Conservation (phyloP, 1,140 invertebrate genomes). For the Drosophila tristis region DNA sequence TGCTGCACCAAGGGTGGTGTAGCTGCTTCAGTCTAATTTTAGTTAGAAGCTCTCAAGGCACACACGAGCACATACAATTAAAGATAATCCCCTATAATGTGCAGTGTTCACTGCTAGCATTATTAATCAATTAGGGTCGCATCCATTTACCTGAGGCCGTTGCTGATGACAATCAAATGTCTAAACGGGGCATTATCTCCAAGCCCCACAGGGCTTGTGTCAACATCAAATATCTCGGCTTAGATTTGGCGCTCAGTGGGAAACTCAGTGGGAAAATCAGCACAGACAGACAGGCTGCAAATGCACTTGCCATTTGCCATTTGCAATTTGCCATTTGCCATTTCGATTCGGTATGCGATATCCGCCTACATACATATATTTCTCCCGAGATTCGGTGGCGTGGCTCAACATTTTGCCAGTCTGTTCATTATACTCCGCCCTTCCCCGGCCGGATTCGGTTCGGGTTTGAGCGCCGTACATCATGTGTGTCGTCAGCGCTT, state of each 20-base stretch:
- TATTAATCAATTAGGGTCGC: slow-evolving; percentile 40
- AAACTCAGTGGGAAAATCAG: slow-evolving; percentile 4
- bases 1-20: no score
- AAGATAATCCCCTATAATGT: slow-evolving; percentile 2
- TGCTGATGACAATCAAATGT: not conserved
- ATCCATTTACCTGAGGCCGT: slow-evolving; percentile 4
- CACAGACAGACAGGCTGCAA: not conserved
- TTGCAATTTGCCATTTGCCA: slow-evolving; percentile 29
- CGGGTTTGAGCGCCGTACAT: slow-evolving; percentile 54
- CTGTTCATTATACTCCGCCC: slow-evolving; percentile 58
- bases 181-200: slow-evolving; percentile 30
- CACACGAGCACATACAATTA: not conserved
- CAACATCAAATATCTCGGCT: slow-evolving; percentile 30
- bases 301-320: slow-evolving; percentile 26
- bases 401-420: slow-evolving; percentile 29
- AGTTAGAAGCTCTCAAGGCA: not conserved
- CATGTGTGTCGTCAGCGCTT: slow-evolving; percentile 50
- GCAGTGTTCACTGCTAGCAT: slow-evolving; percentile 2
- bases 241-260: no score
- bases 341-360: slow-evolving; percentile 25
- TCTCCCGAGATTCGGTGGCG: slow-evolving; percentile 14
- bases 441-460: slow-evolving; percentile 26
- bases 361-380: slow-evolving; percentile 19
- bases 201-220: slow-evolving; percentile 50
- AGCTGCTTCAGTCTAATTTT: not conserved